Evolutionary conservation across 92 coral and sea anemone genomes (phyloP).

Genomic region (Hydrozoanthus gracilis): DNA sequence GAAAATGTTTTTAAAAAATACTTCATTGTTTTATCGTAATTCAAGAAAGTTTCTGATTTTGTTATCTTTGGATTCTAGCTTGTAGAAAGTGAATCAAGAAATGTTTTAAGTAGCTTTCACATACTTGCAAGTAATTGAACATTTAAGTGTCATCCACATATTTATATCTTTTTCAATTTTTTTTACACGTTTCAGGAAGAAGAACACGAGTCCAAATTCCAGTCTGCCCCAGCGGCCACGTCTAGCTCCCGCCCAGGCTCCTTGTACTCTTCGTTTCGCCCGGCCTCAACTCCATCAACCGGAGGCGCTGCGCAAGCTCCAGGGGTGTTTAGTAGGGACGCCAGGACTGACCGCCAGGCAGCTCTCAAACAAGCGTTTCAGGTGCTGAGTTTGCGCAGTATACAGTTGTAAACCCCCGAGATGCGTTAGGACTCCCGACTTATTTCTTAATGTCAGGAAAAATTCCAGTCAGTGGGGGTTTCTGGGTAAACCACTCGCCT

Average conservation of each 20-base stretch:
- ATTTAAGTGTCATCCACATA: not conserved
- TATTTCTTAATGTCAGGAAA: no score
- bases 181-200: not conserved
- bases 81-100: no score
- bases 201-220: slow-evolving; percentile 26
- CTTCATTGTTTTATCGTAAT: no score
- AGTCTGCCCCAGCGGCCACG: slow-evolving; percentile 26
- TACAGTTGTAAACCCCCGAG: no score
- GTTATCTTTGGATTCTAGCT: no score
- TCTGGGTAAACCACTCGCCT: no score
- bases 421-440: no score
- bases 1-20: no score
- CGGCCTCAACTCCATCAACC: slow-evolving; percentile 66
- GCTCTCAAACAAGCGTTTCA: slow-evolving; percentile 93
- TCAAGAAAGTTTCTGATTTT: no score
- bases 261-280: slow-evolving; percentile 38
- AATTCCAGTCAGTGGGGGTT: no score
- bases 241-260: slow-evolving; percentile 40
- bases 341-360: slow-evolving; percentile 83
- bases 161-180: not conserved
- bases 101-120: no score
- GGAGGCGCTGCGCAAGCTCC: slow-evolving; percentile 54
- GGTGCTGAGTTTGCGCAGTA: slow-evolving; percentile 48
- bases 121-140: not conserved
- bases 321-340: slow-evolving; percentile 76